A percentile compares a stretch with the other conserved stretches of the same genome.
Evolutionary conservation across 2,113 vertebrate species (phyloP).

Genomic region (Caracal caracal): DNA sequence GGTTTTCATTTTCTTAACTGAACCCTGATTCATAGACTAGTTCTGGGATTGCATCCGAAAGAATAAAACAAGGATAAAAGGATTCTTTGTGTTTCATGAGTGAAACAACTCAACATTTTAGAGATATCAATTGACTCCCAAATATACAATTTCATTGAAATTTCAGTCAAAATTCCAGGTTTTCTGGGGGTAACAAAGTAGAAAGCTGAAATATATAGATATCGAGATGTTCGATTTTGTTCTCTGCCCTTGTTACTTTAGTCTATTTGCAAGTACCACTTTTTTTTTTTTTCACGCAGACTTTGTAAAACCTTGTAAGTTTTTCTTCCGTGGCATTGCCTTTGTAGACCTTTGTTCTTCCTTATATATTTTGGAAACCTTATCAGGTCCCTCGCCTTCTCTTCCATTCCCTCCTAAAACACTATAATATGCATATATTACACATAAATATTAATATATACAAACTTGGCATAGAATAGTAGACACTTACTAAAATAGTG

Average conservation of each 20-base stretch:
- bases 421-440: background rate
- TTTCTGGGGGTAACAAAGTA: background rate
- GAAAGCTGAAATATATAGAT: background rate
- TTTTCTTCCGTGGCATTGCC: background rate
- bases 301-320: background rate
- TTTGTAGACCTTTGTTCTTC: background rate
- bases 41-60: background rate
- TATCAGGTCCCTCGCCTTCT: background rate
- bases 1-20: background rate
- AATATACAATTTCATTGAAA: background rate
- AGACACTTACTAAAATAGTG: background rate
- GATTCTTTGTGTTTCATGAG: background rate
- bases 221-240: too few species aligned
- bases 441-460: background rate
- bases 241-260: background rate
- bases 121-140: background rate
- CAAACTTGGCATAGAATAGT: background rate
- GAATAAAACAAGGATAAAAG: background rate
- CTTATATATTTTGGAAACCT: background rate
- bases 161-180: background rate
- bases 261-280: background rate
- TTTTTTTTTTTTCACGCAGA: background rate
- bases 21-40: background rate
- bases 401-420: background rate
- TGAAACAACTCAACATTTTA: background rate